Evolutionary conservation across 2,797 vertebrate species (phyloP).

Genomic region (Argyrosomus regius): DNA sequence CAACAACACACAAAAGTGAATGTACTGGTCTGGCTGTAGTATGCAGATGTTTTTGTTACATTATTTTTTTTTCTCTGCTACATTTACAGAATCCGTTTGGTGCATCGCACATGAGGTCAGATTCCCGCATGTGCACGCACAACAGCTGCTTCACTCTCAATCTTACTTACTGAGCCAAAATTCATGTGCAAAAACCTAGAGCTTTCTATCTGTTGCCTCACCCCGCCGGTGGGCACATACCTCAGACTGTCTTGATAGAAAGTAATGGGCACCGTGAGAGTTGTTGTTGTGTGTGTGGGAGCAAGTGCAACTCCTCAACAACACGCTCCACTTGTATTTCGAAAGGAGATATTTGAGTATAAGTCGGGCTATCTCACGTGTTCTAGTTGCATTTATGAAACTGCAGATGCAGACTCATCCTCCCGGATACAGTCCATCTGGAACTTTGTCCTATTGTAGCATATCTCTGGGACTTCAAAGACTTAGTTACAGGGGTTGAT

Average conservation of each 20-base stretch:
- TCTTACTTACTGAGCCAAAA: slow-evolving; percentile 58
- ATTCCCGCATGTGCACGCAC: background rate
- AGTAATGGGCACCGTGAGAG: background rate
- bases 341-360: background rate
- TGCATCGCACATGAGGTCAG: background rate
- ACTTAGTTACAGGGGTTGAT: slow-evolving; percentile 39
- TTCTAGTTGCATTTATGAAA: slow-evolving; percentile 16
- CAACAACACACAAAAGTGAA: slow-evolving; percentile 47
- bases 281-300: background rate
- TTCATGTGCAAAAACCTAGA: slow-evolving; percentile 21
- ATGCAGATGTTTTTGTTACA: background rate
- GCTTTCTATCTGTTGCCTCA: slow-evolving; percentile 25
- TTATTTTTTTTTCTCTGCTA: background rate
- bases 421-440: slow-evolving; percentile 31
- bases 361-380: background rate
- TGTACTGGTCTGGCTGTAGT: slow-evolving; percentile 51
- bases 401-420: slow-evolving; percentile 15
- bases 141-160: slow-evolving; percentile 38
- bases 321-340: background rate
- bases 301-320: slow-evolving; percentile 15
- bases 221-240: slow-evolving; percentile 17
- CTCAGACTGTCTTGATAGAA: slow-evolving; percentile 39
- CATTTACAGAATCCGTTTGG: slow-evolving; percentile 4
- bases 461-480: slow-evolving; percentile 62
- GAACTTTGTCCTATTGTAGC: slow-evolving; percentile 67